A percentile compares a stretch with the other conserved stretches of the same genome.
phyloP scores from a whole-genome alignment of 2,113 vertebrate species.

The Diphyllodes magnificus region DNA sequence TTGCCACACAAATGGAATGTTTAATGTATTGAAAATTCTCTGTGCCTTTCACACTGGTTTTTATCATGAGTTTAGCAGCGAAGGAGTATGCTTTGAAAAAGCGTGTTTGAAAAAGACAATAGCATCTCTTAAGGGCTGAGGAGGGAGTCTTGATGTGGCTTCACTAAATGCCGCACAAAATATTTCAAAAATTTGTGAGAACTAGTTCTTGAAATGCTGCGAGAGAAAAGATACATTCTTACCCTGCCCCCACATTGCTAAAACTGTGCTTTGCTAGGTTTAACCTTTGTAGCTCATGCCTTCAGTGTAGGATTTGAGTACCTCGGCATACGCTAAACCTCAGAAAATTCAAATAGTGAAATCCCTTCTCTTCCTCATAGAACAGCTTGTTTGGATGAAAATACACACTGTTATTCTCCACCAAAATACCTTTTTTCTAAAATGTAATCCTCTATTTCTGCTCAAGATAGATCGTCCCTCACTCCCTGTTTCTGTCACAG shows the following conservation, averaged over 20 bases:
- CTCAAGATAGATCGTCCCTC: not conserved
- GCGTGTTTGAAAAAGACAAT: not conserved
- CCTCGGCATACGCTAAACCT: not conserved
- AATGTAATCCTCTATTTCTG: not conserved
- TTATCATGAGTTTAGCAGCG: not conserved
- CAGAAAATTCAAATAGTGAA: not conserved
- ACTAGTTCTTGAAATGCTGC: not conserved
- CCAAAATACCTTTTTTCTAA: not conserved
- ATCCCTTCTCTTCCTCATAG: not conserved
- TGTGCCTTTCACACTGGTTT: not conserved
- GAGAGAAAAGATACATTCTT: slow-evolving; percentile 46
- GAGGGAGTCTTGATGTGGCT: slow-evolving; percentile 9
- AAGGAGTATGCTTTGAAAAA: not conserved
- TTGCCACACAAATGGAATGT: not conserved
- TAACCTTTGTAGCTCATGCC: not conserved
- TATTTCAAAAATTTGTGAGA: slow-evolving; percentile 44
- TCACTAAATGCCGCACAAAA: not conserved
- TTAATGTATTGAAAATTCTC: not conserved
- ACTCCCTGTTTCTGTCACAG: not conserved
- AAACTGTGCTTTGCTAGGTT: not conserved
- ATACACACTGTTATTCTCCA: not conserved
- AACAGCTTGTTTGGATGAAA: not conserved
- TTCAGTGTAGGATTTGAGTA: not conserved
- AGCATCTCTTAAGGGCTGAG: not conserved
- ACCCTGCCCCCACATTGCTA: not conserved